These are phyloP conservation scores for Tor tambroides DNA, from an alignment of 2,113 vertebrate species.

Conservation along the genomic window DNA sequence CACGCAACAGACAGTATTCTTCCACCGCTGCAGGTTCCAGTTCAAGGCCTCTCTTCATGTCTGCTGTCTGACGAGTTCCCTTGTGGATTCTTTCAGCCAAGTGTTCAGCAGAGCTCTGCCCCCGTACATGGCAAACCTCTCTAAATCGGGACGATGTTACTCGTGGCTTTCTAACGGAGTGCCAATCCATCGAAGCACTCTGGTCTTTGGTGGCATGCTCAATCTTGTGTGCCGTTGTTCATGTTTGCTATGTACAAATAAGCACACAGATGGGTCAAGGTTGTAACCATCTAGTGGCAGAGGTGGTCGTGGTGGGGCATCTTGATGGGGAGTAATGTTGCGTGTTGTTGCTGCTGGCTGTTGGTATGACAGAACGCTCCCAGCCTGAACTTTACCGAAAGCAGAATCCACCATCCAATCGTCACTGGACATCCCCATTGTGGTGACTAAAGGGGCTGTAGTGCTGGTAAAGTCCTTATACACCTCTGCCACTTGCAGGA, in stretches of 20 bases:
- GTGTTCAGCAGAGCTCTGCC: slow-evolving; percentile 37
- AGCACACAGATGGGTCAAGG: not conserved
- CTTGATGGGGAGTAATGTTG: not conserved
- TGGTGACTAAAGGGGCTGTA: not conserved
- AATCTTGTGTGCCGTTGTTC: not conserved
- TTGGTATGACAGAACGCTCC: not conserved
- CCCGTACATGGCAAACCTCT: slow-evolving; percentile 35
- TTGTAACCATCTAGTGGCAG: not conserved
- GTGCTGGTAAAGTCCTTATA: not conserved
- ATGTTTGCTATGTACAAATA: not conserved
- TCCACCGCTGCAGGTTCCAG: slow-evolving; percentile 16
- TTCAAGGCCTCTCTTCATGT: slow-evolving; percentile 43
- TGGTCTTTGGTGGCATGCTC: not conserved
- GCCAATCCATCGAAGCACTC: not conserved
- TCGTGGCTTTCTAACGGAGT: not conserved
- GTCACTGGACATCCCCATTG: not conserved
- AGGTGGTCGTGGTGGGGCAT: not conserved
- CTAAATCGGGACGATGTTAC: slow-evolving; percentile 18
- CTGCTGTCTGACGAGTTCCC: slow-evolving; percentile 15
- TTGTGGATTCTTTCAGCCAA: slow-evolving; percentile 37
- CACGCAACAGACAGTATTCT: not conserved
- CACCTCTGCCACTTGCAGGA: not conserved
- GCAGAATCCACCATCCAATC: not conserved
- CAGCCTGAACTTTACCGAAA: not conserved
- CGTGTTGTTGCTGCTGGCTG: not conserved